Conservation (phyloP, 2,113 vertebrate species). For the Pimephales promelas region DNA sequence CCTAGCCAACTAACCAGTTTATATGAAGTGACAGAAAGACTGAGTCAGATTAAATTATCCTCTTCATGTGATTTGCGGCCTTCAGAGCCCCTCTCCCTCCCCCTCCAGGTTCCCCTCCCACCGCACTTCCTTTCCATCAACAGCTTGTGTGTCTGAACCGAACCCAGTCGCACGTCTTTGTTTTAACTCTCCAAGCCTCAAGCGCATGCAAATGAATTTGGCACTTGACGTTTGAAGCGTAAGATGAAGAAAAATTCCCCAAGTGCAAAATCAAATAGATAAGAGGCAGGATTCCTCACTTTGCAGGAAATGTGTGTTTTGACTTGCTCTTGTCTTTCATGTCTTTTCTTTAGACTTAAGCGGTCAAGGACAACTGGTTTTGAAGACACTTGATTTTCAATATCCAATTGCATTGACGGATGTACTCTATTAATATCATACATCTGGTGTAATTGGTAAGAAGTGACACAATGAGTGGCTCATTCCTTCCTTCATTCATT, state of each 20-base stretch:
- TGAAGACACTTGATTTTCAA: constrained; percentile 60
- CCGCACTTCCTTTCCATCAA: constrained; percentile 51
- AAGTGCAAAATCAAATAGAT: constrained; percentile 85
- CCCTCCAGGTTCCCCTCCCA: constrained; percentile 54
- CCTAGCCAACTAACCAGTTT: constrained; percentile 65
- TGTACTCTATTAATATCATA: constrained; percentile 41
- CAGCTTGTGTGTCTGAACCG: constrained; percentile 67
- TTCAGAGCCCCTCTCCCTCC: constrained; percentile 49
- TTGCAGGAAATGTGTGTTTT: constrained; percentile 78
- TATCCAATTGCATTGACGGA: constrained; percentile 54
- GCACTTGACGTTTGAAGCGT: constrained; percentile 81
- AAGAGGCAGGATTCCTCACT: constrained; percentile 76
- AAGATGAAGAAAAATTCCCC: constrained; percentile 82
- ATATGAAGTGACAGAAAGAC: constrained; percentile 65
- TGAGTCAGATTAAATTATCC: constrained; percentile 72
- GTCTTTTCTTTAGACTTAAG: constrained; percentile 74
- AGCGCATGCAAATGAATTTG: constrained; percentile 85
- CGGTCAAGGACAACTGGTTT: constrained; percentile 75
- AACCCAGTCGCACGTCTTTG: constrained; percentile 74
- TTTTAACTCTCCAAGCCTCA: constrained; percentile 78
- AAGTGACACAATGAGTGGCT: no score
- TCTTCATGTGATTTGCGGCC: constrained; percentile 61
- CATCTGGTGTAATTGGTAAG: neutral
- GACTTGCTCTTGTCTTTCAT: constrained; percentile 77
- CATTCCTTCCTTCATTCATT: no score